Evolutionary conservation across 2,113 vertebrate species (phyloP).

Genomic region (Perca flavescens): DNA sequence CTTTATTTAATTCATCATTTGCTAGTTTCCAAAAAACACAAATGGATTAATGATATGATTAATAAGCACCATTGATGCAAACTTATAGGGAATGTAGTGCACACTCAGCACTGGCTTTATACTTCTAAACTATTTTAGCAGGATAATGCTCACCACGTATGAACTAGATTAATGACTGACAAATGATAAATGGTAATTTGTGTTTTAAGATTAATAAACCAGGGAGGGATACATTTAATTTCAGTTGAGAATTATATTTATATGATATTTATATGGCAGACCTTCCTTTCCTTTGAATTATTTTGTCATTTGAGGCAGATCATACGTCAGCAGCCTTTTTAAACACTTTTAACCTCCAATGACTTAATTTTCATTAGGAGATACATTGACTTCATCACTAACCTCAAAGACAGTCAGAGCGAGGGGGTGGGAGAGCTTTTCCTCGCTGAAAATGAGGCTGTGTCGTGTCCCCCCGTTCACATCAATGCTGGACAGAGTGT

Average conservation of each 20-base stretch:
- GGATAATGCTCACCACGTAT: neutral
- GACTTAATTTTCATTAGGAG: neutral
- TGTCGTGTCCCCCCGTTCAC: conserved; percentile 84
- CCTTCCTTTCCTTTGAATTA: neutral
- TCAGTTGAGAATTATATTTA: neutral
- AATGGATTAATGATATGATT: neutral
- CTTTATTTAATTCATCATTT: neutral
- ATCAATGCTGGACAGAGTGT: conserved; percentile 89
- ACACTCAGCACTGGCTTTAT: neutral
- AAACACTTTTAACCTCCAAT: neutral
- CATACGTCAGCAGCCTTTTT: neutral
- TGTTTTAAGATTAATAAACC: neutral
- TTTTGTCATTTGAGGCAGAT: conserved; percentile 1
- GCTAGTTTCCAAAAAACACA: neutral
- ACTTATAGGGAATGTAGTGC: neutral
- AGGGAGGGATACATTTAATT: neutral
- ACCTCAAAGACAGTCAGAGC: conserved; percentile 91
- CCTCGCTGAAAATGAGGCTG: conserved; percentile 76
- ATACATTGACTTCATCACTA: conserved; percentile 21
- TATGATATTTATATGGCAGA: neutral
- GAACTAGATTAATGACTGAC: conserved; percentile 1
- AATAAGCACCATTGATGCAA: conserved; percentile 2
- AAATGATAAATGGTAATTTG: neutral
- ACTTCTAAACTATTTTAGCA: neutral
- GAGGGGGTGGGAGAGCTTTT: conserved; percentile 84